Evolutionary conservation across 2,113 vertebrate species (phyloP).

Genomic region (Parus major): DNA sequence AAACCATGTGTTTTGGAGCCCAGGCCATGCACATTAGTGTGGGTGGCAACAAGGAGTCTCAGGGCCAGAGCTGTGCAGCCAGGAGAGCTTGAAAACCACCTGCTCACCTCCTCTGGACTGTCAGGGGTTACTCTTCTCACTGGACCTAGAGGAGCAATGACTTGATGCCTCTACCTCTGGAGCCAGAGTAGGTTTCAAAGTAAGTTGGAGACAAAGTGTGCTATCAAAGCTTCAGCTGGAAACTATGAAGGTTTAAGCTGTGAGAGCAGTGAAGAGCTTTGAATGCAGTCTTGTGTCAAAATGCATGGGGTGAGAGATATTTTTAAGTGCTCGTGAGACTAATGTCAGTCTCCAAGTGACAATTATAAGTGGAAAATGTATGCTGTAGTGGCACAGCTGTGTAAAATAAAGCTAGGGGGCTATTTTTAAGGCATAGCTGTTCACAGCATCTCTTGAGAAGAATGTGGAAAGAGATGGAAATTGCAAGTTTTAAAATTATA

Average conservation of each 20-base stretch:
- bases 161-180: neutral
- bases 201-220: neutral
- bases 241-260: neutral
- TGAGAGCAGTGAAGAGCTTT: neutral
- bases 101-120: conserved; percentile 34
- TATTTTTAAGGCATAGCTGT: neutral
- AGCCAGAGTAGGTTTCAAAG: neutral
- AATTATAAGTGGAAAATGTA: neutral
- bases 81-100: conserved; percentile 66
- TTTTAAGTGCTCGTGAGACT: neutral
- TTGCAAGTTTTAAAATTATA: neutral
- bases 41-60: conserved; percentile 76
- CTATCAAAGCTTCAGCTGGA: neutral
- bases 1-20: conserved; percentile 76
- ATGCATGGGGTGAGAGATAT: neutral
- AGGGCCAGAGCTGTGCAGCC: conserved; percentile 68
- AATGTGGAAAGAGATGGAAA: neutral
- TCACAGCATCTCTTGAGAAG: neutral
- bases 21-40: conserved; percentile 73
- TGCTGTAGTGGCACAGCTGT: neutral
- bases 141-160: neutral
- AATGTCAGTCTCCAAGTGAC: neutral
- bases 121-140: neutral
- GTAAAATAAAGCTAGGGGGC: neutral
- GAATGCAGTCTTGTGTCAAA: neutral